Conservation (phyloP, 2,888 invertebrate genomes). For the Herminia tarsipennalis region DNA sequence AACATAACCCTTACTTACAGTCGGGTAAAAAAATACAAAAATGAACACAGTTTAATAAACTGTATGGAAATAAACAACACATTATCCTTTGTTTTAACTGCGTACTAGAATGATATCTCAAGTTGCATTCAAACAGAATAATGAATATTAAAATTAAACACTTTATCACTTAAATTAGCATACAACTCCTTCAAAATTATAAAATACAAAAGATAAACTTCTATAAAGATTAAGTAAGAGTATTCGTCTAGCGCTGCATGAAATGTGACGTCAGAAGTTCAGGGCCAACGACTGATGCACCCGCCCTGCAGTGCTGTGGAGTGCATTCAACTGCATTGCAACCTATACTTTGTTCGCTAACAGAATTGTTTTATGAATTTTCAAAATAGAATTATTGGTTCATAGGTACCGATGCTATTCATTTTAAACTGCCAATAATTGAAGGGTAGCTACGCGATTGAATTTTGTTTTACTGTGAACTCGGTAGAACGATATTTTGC, state of each 20-base stretch:
- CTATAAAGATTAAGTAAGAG: slow-evolving; percentile 45
- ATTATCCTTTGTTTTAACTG: neutral
- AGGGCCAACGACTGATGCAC: slow-evolving; percentile 62
- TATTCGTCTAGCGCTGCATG: slow-evolving; percentile 29
- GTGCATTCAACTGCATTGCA: slow-evolving; percentile 64
- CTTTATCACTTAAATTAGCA: slow-evolving; percentile 7
- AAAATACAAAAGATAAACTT: slow-evolving; percentile 23
- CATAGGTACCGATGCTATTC: neutral
- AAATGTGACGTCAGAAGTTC: slow-evolving; percentile 49
- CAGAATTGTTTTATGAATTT: neutral
- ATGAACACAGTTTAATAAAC: too few species aligned
- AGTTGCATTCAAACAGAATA: neutral
- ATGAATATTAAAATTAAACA: slow-evolving; percentile 1
- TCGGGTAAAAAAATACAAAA: too few species aligned
- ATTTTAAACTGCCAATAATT: neutral
- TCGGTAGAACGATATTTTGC: too few species aligned
- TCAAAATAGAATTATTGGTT: slow-evolving; percentile 2
- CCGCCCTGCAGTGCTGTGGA: slow-evolving; percentile 30
- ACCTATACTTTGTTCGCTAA: slow-evolving; percentile 14
- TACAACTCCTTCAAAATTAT: slow-evolving; percentile 18
- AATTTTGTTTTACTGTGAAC: too few species aligned
- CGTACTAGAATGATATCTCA: neutral
- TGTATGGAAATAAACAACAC: neutral
- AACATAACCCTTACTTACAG: too few species aligned
- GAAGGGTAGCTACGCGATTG: neutral